These are phyloP conservation scores for Nycteola revayana DNA, from an alignment of 2,888 invertebrate species.

Conservation along the genomic window DNA sequence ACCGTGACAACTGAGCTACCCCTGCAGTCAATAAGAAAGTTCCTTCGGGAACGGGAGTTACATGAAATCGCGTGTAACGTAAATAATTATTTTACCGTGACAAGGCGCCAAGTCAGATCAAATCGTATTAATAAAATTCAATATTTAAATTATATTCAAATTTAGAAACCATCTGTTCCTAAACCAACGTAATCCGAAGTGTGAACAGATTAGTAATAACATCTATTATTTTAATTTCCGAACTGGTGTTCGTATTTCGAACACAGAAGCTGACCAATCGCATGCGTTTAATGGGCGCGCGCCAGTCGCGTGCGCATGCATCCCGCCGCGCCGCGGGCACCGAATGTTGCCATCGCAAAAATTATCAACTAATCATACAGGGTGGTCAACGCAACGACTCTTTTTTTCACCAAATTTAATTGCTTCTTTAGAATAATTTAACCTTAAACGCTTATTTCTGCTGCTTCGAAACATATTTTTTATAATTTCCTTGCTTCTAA, in stretches of 20 bases:
- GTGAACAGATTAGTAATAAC: conserved; percentile 33
- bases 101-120: too few relatives aligned
- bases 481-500: conserved; percentile 38
- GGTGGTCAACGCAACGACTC: conserved; percentile 51
- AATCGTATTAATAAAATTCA: too few relatives aligned
- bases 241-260: conserved; percentile 24
- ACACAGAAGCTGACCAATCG: conserved; percentile 39
- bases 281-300: conserved; percentile 58
- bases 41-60: too few relatives aligned
- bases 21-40: too few relatives aligned
- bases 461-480: conserved; percentile 24
- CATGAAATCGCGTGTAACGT: too few relatives aligned
- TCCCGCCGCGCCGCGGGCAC: conserved; percentile 49
- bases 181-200: conserved; percentile 29
- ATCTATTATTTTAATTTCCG: conserved; percentile 30
- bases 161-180: conserved; percentile 5
- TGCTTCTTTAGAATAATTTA: conserved; percentile 66
- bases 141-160: too few relatives aligned
- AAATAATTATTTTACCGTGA: too few relatives aligned
- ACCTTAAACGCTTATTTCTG: conserved; percentile 53
- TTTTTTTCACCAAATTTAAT: conserved; percentile 48
- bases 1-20: too few relatives aligned
- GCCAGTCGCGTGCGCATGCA: conserved; percentile 56
- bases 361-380: conserved; percentile 66
- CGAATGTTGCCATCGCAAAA: conserved; percentile 54